Evolutionary conservation across 1,140 invertebrate genomes (phyloP).

Genomic region (Hyles euphorbiae): DNA sequence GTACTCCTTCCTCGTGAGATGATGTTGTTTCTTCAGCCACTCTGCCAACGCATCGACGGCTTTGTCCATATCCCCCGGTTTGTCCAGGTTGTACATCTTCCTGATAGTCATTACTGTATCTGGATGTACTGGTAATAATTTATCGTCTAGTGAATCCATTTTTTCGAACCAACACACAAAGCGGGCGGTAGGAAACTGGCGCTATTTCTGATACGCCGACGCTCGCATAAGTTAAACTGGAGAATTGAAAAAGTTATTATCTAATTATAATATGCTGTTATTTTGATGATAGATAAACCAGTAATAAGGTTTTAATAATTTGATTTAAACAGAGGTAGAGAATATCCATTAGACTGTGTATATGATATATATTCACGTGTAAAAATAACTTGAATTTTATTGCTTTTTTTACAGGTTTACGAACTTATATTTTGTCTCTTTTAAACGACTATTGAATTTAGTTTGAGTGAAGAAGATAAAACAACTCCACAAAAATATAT

Average conservation of each 20-base stretch:
- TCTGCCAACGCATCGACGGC: slow-evolving; percentile 2
- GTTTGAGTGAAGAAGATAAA: too few relatives aligned
- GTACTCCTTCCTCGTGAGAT: slow-evolving; percentile 3
- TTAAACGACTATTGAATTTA: too few relatives aligned
- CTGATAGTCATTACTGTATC: not conserved
- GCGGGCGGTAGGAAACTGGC: not conserved
- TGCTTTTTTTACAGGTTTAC: too few relatives aligned
- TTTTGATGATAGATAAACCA: not conserved
- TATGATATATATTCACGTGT: too few relatives aligned
- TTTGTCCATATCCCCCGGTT: slow-evolving; percentile 4
- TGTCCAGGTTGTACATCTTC: slow-evolving; percentile 1
- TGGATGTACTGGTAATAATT: not conserved
- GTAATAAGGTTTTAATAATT: not conserved
- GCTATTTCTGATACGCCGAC: not conserved
- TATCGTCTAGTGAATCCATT: not conserved
- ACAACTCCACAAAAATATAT: too few relatives aligned
- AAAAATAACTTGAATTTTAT: too few relatives aligned
- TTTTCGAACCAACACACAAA: not conserved
- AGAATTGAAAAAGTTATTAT: too few relatives aligned
- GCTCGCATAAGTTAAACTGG: not conserved
- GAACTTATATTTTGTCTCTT: too few relatives aligned
- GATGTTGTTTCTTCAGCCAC: slow-evolving; percentile 1
- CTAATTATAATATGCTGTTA: not conserved
- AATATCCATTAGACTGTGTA: too few relatives aligned
- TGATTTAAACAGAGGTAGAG: not conserved